Evolutionary conservation across 2,113 vertebrate species (phyloP), one percentile per base, ranked within the genome.

Genomic region (Fulmarus glacialis): DNA sequence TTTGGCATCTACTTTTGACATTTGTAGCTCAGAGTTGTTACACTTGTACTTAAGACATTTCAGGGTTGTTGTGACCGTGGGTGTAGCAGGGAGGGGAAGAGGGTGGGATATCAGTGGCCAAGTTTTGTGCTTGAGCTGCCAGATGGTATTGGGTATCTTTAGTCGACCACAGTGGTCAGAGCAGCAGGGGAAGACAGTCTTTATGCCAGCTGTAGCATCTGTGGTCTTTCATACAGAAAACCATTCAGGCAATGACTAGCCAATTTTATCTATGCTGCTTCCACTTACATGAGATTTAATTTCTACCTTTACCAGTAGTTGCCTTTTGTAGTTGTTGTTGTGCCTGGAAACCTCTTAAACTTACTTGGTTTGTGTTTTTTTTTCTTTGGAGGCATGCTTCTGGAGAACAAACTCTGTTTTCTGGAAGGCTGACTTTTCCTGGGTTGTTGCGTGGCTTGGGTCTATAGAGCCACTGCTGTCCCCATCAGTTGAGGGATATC

Each of bases 91-190:
- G n/a, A 81, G 66, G 26, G 17, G 16, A 45, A 12, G 3, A 88
- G 27, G 11, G 5, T 53, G 29, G 40, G 38, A 9, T 63, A 48
- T 34, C 12, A 18, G 42, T 59, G 17, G 36, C 36, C 62, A 42
- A 27, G 32, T 71, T 87, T 74, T 91, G 45, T 62, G 26, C 40
- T 63, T 50, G 29, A 84, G 16, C 32, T 82, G 18, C 38, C 56
- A 75, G 60, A 15, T 71, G 32, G 26, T 74, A 36, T 45, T 6
- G 2, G 40, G 1, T 87, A 10, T 48, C 30, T 89, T 91, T 64
- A 56, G 6, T 53, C 2, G 1, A 59, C 30, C 29, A 10, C 0
- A 1, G 17, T 55, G 26, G n/a, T 75, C 18, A 26, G 47, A 63
- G n/a, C 62, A 85, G 38, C 18, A 59, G 56, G 32, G 52, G 32